Evolutionary conservation across 2,888 invertebrate genomes (phyloP), one percentile per base, ranked within the genome.

Genomic region (Agriopis aurantiaria): DNA sequence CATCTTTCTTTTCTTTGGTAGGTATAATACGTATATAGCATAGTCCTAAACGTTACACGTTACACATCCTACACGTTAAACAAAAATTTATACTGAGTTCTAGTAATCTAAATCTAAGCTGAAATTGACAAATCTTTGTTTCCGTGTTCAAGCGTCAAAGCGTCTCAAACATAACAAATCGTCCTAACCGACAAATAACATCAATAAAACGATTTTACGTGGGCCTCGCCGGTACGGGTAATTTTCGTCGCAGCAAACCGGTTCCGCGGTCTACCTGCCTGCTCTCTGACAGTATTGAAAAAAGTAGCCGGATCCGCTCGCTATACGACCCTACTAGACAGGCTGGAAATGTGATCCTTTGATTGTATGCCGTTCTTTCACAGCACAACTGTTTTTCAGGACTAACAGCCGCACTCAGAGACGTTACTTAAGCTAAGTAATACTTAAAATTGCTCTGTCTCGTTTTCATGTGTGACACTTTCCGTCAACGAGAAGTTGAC

Each of bases 121-220:
- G n/a, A n/a, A n/a, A 23, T 23, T 1, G 17, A 1, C 17, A 23
- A 23, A 23, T 23, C 10, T 52, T 23, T 52, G 8, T 14, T 17
- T 23, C 8, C 8, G 23, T 3, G 14, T 23, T 9, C 23, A 51
- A 23, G 2, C 14, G 33, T 33, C 11, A 23, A 51, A 52, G 52
- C 52, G 23, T 52, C 52, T 52, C 23, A 33, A 52, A 52, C 52
- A 11, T 23, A 9, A 17, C 56, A 17, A 14, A n/a, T n/a, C 56
- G 6, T 57, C 43, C 43, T 43, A 43, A 43, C 56, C 17, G 56
- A 57, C 43, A 43, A 57, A 43, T 17, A 52, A 51, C 51, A 52
- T 61, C 17, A 40, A 61, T 61, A 61, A 61, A 61, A 8, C 51
- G 10, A 61, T 61, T 61, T 61, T 61, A 61, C 61, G 52, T 51